Conservation (phyloP, 2,888 invertebrate species). For the Microctonus hyperodae region DNA sequence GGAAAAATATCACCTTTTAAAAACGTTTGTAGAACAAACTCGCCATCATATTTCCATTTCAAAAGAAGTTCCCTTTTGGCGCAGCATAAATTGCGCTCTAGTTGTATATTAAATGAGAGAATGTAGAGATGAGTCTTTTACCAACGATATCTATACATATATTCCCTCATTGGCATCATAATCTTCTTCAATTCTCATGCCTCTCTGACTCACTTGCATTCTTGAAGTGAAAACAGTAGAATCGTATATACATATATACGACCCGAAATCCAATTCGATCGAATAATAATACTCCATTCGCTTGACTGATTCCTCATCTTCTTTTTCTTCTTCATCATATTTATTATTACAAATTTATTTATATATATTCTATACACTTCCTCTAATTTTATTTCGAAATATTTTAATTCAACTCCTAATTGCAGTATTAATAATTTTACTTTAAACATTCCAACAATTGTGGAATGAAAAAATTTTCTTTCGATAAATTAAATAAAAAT, state of each 20-base stretch:
- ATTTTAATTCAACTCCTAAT: neutral
- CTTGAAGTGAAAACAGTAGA: slow-evolving; percentile 45
- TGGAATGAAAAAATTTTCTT: neutral
- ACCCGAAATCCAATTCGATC: slow-evolving; percentile 36
- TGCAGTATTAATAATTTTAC: neutral
- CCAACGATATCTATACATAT: neutral
- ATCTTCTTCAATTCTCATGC: slow-evolving; percentile 5
- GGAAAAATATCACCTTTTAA: neutral
- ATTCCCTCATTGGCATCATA: neutral
- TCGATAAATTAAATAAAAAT: slow-evolving; percentile 5
- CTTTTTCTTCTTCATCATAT: no score
- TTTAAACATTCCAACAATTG: neutral
- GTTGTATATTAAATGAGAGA: neutral
- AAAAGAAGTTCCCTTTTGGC: neutral
- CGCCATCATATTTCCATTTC: neutral
- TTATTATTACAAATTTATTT: no score
- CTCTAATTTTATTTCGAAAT: neutral
- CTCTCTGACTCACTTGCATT: slow-evolving; percentile 39
- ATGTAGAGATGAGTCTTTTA: neutral
- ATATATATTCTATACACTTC: no score
- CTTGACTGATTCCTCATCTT: neutral
- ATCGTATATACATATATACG: slow-evolving; percentile 25
- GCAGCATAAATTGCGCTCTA: slow-evolving; percentile 1
- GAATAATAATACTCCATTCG: neutral
- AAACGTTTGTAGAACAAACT: slow-evolving; percentile 1